phyloP scores from a whole-genome alignment of 2,113 vertebrate genomes.

The Oenanthe oenanthe region DNA sequence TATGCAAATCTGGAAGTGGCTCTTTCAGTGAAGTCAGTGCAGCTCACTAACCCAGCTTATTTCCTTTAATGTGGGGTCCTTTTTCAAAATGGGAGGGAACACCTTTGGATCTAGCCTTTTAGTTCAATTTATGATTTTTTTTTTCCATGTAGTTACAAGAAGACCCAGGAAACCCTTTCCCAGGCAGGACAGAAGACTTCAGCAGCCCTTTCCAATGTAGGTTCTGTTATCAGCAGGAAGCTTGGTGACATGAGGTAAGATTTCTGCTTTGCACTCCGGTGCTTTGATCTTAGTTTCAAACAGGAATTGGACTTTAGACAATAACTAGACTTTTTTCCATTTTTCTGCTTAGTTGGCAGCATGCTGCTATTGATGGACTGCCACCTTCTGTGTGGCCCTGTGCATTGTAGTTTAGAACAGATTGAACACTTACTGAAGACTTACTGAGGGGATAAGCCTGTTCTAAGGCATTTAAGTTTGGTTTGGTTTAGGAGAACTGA shows the following conservation, averaged over 20 bases:
- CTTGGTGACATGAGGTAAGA: constrained; percentile 96
- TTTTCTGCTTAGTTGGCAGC: background rate
- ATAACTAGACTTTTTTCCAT: background rate
- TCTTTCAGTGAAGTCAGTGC: background rate
- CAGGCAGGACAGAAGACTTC: constrained; percentile 95
- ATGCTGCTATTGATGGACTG: background rate
- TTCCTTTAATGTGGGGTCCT: background rate
- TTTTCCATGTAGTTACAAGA: constrained; percentile 87
- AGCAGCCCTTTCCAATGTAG: constrained; percentile 88
- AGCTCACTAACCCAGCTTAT: background rate
- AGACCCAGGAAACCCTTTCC: constrained; percentile 96
- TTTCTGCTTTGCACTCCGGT: background rate
- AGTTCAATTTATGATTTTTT: background rate
- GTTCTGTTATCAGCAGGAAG: constrained; percentile 87
- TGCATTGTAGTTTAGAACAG: background rate
- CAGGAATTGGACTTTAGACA: background rate
- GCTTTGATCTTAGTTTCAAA: constrained; percentile 1
- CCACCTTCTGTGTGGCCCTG: background rate
- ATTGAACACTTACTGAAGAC: background rate
- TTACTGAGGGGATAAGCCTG: background rate
- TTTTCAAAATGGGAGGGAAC: background rate
- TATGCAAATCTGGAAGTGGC: background rate
- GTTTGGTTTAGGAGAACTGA: background rate
- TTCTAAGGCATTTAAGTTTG: background rate
- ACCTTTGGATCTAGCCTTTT: background rate